Percentiles rank a stretch among this genome's conserved stretches.
Conservation (phyloP, 1,140 invertebrate species). For the Druon quercuslanigerum region DNA sequence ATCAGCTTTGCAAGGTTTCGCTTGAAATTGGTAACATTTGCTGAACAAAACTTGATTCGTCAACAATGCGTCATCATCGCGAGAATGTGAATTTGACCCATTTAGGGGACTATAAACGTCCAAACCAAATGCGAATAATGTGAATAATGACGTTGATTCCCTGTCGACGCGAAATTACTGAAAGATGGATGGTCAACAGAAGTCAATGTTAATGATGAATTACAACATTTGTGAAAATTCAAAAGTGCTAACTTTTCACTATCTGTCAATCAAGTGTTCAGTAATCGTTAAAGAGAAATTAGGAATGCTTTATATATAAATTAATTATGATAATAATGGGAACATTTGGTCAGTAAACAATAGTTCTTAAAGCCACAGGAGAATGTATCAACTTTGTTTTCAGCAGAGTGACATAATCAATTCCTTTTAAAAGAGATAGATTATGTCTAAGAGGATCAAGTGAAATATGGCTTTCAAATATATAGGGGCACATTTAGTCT, state of each 20-base stretch:
- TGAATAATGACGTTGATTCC: conserved; percentile 29
- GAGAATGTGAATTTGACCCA: conserved; percentile 21
- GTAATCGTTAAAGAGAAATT: not conserved
- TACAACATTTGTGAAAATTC: conserved; percentile 11
- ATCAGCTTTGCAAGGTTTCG: conserved; percentile 34
- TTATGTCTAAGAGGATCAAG: too few species aligned
- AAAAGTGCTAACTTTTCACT: not conserved
- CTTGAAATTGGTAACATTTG: not conserved
- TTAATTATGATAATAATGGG: too few species aligned
- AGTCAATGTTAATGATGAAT: conserved; percentile 2
- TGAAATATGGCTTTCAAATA: too few species aligned
- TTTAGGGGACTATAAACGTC: conserved; percentile 24
- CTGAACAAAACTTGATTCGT: conserved; percentile 13
- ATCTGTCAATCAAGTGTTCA: not conserved
- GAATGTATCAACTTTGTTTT: too few species aligned
- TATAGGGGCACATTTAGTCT: too few species aligned
- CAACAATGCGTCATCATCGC: conserved; percentile 21
- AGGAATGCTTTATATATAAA: too few species aligned
- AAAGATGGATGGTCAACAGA: conserved; percentile 9
- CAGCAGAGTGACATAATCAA: too few species aligned
- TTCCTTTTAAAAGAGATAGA: too few species aligned
- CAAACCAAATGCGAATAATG: conserved; percentile 11
- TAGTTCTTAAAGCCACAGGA: too few species aligned
- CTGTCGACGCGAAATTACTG: conserved; percentile 10
- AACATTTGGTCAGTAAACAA: too few species aligned